Evolutionary conservation across 2,113 vertebrate species (phyloP).

Genomic region (Columba janthina): DNA sequence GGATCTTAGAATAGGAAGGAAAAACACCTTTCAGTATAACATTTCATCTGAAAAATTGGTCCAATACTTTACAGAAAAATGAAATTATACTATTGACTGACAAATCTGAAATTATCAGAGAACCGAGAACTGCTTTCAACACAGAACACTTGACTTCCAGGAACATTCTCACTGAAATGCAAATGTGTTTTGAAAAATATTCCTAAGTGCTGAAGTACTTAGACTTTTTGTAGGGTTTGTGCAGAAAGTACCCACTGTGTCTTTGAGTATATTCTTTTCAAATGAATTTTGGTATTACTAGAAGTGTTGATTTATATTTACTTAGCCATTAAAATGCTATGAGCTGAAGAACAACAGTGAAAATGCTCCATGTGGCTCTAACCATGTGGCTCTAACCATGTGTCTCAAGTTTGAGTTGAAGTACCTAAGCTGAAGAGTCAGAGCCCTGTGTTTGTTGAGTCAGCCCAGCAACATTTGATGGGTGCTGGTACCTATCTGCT

Average conservation of each 20-base stretch:
- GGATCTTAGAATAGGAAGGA: background rate
- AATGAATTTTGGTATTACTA: background rate
- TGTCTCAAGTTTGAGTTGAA: background rate
- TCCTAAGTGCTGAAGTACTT: background rate
- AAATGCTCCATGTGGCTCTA: background rate
- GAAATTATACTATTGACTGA: background rate
- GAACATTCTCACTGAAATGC: background rate
- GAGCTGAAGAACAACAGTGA: background rate
- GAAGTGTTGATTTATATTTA: background rate
- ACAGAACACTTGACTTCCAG: background rate
- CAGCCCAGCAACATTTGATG: background rate
- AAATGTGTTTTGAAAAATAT: background rate
- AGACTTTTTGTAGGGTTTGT: background rate
- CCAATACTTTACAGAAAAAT: background rate
- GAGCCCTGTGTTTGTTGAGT: background rate
- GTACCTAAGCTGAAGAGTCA: background rate
- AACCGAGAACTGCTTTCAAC: background rate
- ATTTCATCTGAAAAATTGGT: background rate
- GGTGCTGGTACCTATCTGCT: background rate
- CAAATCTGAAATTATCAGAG: background rate
- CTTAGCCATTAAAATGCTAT: background rate
- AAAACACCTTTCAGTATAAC: conserved; percentile 9
- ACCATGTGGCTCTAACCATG: background rate
- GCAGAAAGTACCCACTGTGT: background rate
- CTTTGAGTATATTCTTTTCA: background rate